Percentiles rank a stretch among this genome's conserved stretches.
Evolutionary conservation across 2,888 invertebrate species (phyloP).

Genomic region (Limnephilus marmoratus): DNA sequence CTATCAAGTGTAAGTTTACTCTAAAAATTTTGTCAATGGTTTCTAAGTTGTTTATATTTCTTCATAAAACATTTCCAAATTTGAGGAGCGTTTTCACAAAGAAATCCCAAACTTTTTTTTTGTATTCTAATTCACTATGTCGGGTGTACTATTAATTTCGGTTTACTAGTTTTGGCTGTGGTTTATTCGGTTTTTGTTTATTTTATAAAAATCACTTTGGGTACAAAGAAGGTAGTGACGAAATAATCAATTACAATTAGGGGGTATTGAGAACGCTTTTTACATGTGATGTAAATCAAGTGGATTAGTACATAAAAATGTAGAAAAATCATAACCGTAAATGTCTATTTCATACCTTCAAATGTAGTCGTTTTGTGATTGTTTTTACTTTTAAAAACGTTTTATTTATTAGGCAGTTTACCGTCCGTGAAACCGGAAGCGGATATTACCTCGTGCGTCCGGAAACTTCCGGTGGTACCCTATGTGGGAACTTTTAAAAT

Average conservation of each 20-base stretch:
- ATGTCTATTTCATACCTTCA: not conserved
- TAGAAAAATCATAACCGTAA: constrained; percentile 25
- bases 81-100: too few relatives aligned
- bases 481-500: constrained; percentile 54
- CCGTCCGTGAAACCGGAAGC: constrained; percentile 60
- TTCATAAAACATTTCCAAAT: not conserved
- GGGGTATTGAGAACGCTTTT: too few relatives aligned
- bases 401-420: constrained; percentile 62
- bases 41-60: not conserved
- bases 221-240: too few relatives aligned
- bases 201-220: too few relatives aligned
- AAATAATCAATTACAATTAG: not conserved
- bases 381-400: constrained; percentile 53
- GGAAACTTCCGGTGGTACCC: constrained; percentile 62
- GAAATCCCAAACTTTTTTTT: too few relatives aligned
- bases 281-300: not conserved
- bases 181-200: too few relatives aligned
- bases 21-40: not conserved
- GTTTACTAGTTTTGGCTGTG: too few relatives aligned
- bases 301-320: constrained; percentile 1
- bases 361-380: constrained; percentile 20
- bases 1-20: not conserved
- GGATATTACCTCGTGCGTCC: constrained; percentile 64
- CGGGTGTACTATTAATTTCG: too few relatives aligned
- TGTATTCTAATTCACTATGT: too few relatives aligned